Conservation (phyloP, 2,113 vertebrate genomes). For the Ranitomeya variabilis region DNA sequence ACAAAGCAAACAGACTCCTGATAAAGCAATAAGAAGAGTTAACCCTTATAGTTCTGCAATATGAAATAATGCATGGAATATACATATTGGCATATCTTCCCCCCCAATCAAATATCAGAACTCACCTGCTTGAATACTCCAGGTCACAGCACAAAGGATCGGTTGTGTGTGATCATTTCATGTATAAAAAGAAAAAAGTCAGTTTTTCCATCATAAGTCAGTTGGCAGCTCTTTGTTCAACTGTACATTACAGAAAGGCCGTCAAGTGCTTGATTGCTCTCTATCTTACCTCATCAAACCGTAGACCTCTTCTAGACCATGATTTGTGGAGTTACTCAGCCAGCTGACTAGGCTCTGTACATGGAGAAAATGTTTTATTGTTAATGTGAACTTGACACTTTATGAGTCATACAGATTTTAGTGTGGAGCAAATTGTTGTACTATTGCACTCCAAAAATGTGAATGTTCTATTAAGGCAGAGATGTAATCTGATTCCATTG, state of each 20-base stretch:
- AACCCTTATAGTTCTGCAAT: not conserved
- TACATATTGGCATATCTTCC: not conserved
- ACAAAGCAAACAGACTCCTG: constrained; percentile 1
- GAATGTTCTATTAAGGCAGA: too few relatives aligned
- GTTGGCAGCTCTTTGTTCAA: not conserved
- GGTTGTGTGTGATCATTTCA: not conserved
- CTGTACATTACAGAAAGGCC: not conserved
- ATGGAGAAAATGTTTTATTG: not conserved
- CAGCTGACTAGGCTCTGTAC: not conserved
- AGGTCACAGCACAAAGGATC: not conserved
- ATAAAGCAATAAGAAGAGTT: not conserved
- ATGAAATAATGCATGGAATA: not conserved
- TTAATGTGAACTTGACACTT: constrained; percentile 1
- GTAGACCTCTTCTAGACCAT: not conserved
- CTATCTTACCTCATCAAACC: not conserved
- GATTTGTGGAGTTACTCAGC: not conserved
- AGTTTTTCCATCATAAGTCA: not conserved
- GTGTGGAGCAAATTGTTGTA: not conserved
- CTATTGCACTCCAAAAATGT: not conserved
- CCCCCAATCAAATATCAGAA: not conserved
- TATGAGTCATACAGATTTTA: not conserved
- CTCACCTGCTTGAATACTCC: not conserved
- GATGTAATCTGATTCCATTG: not conserved
- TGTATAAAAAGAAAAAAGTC: not conserved
- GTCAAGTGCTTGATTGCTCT: not conserved